Base-by-base conservation (phyloP, 2,797 vertebrate species). In the Rhyacichthys aspro region DNA sequence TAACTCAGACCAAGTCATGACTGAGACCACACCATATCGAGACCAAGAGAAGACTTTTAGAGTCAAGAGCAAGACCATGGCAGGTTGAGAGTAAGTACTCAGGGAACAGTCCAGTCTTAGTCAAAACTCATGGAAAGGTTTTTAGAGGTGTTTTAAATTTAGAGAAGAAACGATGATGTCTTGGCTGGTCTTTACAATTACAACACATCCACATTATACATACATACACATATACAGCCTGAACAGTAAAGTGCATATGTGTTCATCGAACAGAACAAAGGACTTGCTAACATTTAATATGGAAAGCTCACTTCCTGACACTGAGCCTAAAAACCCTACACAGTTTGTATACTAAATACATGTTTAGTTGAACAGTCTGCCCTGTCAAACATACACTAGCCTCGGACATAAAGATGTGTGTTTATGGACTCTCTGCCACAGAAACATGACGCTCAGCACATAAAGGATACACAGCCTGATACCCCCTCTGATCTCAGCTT, bases 401-500 rank as follows among this genome's bases (percentile, higher is more conserved):
- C 53, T 6, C 19, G 14, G 16, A 7, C 16, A 57, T 57, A 67
- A 19, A 11, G 17, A 43, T 62, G 52, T 3, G 16, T 69, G 59
- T 74, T 80, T 76, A 83, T 86, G 2, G 64, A 86, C 77, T 75
- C 59, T 43, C 59, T 0, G 18, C 69, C 49, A 48, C 68, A 76
- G 61, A 79, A 72, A 72, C 57, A 64, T 59, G 68, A 65, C 58
- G 63, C 68, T 76, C 47, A 67, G 56, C 72, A 73, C 61, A 68
- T 62, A 69, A 72, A 74, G 70, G 69, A 80, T 76, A 63, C 76
- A 59, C 41, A 54, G 50, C 52, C 61, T 72, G 73, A 88, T 85
- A 62, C 72, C 41, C 43, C 34, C 75, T 86, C 73, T 83, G 75
- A 86, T 85, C 81, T 63, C 39, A 78, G 73, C 76, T 86, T 83